Conservation (phyloP, 2,113 vertebrate genomes). For the Phyllostomus hastatus region DNA sequence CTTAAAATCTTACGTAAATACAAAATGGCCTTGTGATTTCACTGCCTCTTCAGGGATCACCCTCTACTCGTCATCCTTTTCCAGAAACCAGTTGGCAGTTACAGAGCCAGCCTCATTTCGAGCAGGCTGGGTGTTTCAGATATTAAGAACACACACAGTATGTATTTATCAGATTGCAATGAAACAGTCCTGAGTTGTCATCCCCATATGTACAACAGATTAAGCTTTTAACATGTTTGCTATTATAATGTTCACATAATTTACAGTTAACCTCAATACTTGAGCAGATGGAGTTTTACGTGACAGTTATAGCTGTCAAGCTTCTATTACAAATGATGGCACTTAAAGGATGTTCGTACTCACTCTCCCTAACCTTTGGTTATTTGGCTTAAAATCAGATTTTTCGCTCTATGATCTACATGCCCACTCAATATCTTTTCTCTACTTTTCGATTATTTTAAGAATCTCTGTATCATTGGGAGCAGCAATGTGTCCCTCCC, state of each 20-base stretch:
- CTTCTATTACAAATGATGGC: neutral
- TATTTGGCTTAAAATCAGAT: neutral
- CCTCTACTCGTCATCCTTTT: neutral
- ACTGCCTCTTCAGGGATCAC: neutral
- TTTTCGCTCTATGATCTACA: neutral
- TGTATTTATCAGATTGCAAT: neutral
- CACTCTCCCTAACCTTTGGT: neutral
- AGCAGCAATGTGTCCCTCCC: neutral
- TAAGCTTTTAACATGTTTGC: neutral
- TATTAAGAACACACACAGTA: neutral
- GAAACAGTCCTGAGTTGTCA: neutral
- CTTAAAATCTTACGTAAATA: neutral
- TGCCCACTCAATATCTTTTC: neutral
- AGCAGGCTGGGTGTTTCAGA: neutral
- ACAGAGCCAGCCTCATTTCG: neutral
- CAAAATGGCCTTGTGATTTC: neutral
- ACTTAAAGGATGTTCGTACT: neutral
- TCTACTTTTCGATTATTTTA: neutral
- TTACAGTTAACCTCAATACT: neutral
- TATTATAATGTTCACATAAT: neutral
- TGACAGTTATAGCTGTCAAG: neutral
- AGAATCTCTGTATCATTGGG: neutral
- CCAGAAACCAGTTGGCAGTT: neutral
- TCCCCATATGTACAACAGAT: neutral
- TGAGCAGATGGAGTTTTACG: neutral